Conservation (phyloP, 2,888 invertebrate genomes). For the Chloroclysta siterata region DNA sequence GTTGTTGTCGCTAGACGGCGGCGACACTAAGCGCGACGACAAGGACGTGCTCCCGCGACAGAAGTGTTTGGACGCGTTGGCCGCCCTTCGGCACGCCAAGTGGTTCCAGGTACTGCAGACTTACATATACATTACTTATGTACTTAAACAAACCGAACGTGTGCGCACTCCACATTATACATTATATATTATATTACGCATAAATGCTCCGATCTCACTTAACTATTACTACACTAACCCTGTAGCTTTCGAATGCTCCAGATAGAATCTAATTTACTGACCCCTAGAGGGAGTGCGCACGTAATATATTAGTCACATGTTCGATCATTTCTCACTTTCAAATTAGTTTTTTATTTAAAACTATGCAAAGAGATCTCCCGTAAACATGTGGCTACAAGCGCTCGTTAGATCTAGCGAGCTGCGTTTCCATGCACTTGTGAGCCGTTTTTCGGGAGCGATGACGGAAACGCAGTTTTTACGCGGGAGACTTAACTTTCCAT, state of each 20-base stretch:
- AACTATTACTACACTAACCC: background rate
- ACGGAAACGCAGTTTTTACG: slow-evolving; percentile 72
- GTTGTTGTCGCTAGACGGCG: slow-evolving; percentile 85
- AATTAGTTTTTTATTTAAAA: slow-evolving; percentile 52
- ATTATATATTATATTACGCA: background rate
- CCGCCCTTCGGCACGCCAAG: slow-evolving; percentile 99
- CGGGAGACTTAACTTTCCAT: slow-evolving; percentile 43
- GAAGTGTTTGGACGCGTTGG: slow-evolving; percentile 99
- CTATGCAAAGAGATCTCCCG: slow-evolving; percentile 58
- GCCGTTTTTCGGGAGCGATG: slow-evolving; percentile 59
- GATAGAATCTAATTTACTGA: slow-evolving; percentile 9
- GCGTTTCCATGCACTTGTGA: slow-evolving; percentile 74
- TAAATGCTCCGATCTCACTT: background rate
- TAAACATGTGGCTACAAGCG: slow-evolving; percentile 83
- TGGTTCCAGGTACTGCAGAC: slow-evolving; percentile 98
- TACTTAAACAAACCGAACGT: slow-evolving; percentile 43
- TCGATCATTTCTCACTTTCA: slow-evolving; percentile 60
- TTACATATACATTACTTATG: slow-evolving; percentile 40
- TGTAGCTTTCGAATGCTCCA: slow-evolving; percentile 1
- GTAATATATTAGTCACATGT: slow-evolving; percentile 81
- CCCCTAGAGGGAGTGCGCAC: slow-evolving; percentile 72
- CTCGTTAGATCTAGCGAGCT: slow-evolving; percentile 61
- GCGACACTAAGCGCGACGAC: slow-evolving; percentile 89
- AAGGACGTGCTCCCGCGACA: slow-evolving; percentile 99
- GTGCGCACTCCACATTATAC: slow-evolving; percentile 67